Conservation (phyloP, 1,140 invertebrate species). For the Pomacea maculata region DNA sequence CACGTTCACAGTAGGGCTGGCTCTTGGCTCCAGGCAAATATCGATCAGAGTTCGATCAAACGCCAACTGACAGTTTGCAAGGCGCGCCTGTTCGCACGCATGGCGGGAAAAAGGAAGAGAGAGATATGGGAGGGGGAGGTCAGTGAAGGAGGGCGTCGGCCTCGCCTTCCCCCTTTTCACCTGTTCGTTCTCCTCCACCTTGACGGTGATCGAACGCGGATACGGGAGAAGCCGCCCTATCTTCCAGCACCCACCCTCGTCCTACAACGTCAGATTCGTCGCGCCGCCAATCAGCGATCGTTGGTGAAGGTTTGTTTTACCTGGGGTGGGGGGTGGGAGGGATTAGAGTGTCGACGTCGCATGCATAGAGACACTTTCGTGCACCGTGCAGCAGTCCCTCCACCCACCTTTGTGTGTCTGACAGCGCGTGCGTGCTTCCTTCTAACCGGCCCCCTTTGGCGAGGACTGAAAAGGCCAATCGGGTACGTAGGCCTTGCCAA, state of each 20-base stretch:
- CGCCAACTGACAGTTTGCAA: neutral
- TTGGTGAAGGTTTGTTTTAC: neutral
- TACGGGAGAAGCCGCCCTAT: neutral
- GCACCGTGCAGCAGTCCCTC: neutral
- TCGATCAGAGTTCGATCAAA: neutral
- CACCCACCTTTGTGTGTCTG: neutral
- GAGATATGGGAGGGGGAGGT: neutral
- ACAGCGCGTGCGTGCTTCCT: neutral
- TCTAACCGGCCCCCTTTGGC: neutral
- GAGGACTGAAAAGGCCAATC: no score
- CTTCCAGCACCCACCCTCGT: neutral
- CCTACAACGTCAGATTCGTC: neutral
- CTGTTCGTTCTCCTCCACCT: neutral
- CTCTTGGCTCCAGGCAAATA: no score
- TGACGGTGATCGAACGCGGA: neutral
- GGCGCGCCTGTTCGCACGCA: neutral
- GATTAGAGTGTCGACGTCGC: neutral
- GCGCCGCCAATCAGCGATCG: neutral
- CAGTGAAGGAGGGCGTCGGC: neutral
- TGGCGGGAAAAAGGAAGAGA: neutral
- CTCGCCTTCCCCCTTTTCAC: neutral
- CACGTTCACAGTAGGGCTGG: neutral
- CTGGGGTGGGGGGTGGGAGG: no score
- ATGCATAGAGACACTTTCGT: neutral
- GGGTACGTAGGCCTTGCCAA: no score